phyloP scores from a whole-genome alignment of 2,888 invertebrate species.

The Sphaeridia pumilis region DNA sequence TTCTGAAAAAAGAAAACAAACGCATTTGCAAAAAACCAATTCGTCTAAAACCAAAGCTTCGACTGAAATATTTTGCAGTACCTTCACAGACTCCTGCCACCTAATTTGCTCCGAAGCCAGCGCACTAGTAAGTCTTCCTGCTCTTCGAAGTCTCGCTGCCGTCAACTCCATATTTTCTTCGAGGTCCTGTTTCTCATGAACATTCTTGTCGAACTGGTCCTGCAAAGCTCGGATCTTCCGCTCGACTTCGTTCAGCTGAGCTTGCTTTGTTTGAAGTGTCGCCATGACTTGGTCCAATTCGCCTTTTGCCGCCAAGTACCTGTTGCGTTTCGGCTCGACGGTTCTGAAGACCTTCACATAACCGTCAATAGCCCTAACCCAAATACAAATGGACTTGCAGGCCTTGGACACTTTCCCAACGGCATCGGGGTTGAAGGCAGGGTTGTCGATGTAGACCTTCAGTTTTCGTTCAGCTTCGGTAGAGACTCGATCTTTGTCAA shows the following conservation, averaged over 20 bases:
- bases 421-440: slow-evolving; percentile 70
- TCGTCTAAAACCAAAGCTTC: not conserved
- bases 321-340: slow-evolving; percentile 73
- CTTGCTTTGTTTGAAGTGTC: slow-evolving; percentile 64
- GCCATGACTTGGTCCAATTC: slow-evolving; percentile 65
- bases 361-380: slow-evolving; percentile 82
- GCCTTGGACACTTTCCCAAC: slow-evolving; percentile 78
- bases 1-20: slow-evolving; percentile 40
- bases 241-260: slow-evolving; percentile 68
- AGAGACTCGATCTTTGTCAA: slow-evolving; percentile 74
- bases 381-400: slow-evolving; percentile 79
- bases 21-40: not conserved
- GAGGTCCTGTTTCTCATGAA: slow-evolving; percentile 61
- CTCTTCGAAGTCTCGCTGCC: slow-evolving; percentile 62
- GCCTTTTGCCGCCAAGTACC: slow-evolving; percentile 43
- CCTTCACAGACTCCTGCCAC: slow-evolving; percentile 64
- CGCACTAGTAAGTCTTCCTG: slow-evolving; percentile 73
- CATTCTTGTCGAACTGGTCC: slow-evolving; percentile 56
- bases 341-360: slow-evolving; percentile 76
- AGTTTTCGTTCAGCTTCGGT: slow-evolving; percentile 64
- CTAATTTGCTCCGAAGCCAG: slow-evolving; percentile 72
- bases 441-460: slow-evolving; percentile 68
- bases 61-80: slow-evolving; percentile 36
- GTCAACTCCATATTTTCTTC: slow-evolving; percentile 65
- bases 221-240: slow-evolving; percentile 50